Conservation (phyloP, 2,888 invertebrate genomes). For the Eurytoma californica region DNA sequence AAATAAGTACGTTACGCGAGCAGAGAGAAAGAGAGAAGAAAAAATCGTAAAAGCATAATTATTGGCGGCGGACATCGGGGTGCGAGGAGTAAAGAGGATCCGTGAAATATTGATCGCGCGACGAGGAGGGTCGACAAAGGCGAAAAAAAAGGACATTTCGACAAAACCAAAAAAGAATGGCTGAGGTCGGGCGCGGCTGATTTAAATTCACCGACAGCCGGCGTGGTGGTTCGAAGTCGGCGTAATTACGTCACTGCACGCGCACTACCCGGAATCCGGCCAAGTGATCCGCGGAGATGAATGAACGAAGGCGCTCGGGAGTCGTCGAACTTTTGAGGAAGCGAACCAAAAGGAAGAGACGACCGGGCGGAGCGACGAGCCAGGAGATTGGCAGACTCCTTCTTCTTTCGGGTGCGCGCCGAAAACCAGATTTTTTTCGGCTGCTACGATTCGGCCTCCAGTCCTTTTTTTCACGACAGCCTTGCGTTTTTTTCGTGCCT, state of each 20-base stretch:
- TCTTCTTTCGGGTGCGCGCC: not conserved
- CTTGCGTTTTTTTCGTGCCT: not conserved
- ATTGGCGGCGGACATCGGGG: not conserved
- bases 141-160: conserved; percentile 24
- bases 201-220: conserved; percentile 16
- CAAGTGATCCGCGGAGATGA: conserved; percentile 42
- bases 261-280: conserved; percentile 35
- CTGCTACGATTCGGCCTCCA: not conserved
- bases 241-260: conserved; percentile 45
- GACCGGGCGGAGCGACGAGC: conserved; percentile 17
- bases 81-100: not conserved
- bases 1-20: no score
- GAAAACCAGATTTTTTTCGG: not conserved
- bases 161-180: not conserved
- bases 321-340: conserved; percentile 56
- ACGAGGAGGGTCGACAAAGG: conserved; percentile 10
- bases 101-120: conserved; percentile 14
- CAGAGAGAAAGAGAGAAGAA: not conserved
- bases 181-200: not conserved
- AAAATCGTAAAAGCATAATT: not conserved
- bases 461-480: not conserved
- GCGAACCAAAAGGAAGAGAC: conserved; percentile 2
- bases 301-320: conserved; percentile 31
- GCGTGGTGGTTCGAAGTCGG: not conserved
- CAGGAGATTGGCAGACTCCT: conserved; percentile 18